Percentiles rank a stretch among this genome's conserved stretches.
phyloP scores from a whole-genome alignment of 2,888 invertebrate species.

The Scotopteryx bipunctaria region DNA sequence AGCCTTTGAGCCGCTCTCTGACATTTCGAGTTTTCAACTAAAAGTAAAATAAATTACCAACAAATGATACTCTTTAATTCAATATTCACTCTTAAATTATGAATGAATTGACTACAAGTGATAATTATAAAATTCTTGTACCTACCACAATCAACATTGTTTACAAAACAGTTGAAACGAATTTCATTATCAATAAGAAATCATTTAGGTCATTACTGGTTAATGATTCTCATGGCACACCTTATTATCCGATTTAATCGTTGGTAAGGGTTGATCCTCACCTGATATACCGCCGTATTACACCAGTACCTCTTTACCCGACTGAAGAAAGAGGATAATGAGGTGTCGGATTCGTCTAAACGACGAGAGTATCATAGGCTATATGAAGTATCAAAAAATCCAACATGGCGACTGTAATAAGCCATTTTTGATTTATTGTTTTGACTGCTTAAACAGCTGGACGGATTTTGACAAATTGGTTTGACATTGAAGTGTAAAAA shows the following conservation, averaged over 20 bases:
- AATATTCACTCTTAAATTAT: conserved; percentile 5
- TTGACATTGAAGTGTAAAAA: no score
- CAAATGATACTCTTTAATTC: neutral
- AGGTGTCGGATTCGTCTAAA: no score
- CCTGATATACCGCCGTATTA: neutral
- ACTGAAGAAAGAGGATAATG: no score
- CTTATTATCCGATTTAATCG: conserved; percentile 23
- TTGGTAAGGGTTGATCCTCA: conserved; percentile 4
- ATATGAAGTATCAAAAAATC: no score
- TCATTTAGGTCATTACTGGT: conserved; percentile 40
- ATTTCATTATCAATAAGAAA: conserved; percentile 42
- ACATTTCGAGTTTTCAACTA: neutral
- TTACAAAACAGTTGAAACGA: conserved; percentile 28
- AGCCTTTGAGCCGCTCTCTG: conserved; percentile 3
- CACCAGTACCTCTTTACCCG: no score
- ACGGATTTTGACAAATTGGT: no score
- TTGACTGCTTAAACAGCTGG: no score
- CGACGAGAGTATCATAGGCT: no score
- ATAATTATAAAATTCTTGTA: conserved; percentile 30
- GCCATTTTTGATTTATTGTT: no score
- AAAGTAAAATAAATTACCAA: neutral
- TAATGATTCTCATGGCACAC: conserved; percentile 28
- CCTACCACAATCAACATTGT: conserved; percentile 35
- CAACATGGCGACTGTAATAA: no score
- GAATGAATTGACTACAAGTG: conserved; percentile 23